Evolutionary conservation across 2,113 vertebrate genomes (phyloP).

Genomic region (Misgurnus anguillicaudatus): DNA sequence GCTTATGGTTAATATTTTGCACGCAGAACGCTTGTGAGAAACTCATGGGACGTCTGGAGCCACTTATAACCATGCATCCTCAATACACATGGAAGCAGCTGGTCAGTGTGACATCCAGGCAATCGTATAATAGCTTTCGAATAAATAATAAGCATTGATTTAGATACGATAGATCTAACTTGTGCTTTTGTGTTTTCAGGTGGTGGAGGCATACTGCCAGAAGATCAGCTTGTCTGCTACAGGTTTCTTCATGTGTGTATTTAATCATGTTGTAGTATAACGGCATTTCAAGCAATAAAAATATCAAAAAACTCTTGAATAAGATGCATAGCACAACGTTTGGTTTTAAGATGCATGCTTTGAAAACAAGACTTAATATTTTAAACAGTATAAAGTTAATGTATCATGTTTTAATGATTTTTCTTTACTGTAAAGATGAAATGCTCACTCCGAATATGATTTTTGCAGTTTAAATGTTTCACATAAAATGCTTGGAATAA

Average conservation of each 20-base stretch:
- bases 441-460: too few species aligned
- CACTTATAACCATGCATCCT: slow-evolving; percentile 72
- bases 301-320: neutral
- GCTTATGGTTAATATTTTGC: neutral
- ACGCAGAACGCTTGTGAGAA: slow-evolving; percentile 79
- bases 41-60: slow-evolving; percentile 75
- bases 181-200: slow-evolving; percentile 57
- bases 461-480: too few species aligned
- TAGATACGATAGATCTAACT: neutral
- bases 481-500: neutral
- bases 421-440: too few species aligned
- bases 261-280: neutral
- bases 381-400: too few species aligned
- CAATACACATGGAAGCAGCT: slow-evolving; percentile 76
- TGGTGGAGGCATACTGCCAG: slow-evolving; percentile 77
- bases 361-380: too few species aligned
- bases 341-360: too few species aligned
- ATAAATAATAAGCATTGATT: neutral
- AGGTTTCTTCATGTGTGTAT: slow-evolving; percentile 80
- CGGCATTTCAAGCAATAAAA: neutral
- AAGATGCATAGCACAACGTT: too few species aligned
- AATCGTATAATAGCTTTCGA: neutral
- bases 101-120: slow-evolving; percentile 65
- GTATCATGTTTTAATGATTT: too few species aligned
- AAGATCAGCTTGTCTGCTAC: slow-evolving; percentile 80